Conservation (phyloP, 2,797 vertebrate genomes). For the Myotis pilosus region DNA sequence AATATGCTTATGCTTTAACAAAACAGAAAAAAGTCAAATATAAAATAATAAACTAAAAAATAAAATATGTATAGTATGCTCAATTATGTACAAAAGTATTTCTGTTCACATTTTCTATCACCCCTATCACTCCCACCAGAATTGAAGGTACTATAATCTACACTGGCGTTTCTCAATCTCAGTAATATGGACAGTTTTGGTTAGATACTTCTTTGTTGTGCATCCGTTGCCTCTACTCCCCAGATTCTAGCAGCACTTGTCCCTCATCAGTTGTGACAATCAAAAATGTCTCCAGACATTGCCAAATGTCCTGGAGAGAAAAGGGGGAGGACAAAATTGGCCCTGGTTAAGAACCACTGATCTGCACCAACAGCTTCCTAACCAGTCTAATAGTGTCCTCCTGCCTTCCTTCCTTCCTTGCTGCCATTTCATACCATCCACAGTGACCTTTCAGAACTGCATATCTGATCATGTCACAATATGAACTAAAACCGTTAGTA, state of each 20-base stretch:
- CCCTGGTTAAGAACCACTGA: not conserved
- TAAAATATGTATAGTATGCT: not conserved
- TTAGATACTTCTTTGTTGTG: not conserved
- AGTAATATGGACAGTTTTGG: not conserved
- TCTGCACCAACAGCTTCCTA: not conserved
- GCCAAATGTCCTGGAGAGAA: not conserved
- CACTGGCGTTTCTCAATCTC: not conserved
- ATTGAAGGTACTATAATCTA: not conserved
- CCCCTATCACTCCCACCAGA: not conserved
- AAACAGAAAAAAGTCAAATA: not conserved
- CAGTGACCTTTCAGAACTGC: not conserved
- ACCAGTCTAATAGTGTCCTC: not conserved
- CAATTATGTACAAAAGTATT: not conserved
- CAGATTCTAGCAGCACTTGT: not conserved
- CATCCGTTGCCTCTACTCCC: not conserved
- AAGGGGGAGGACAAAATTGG: not conserved
- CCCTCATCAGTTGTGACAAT: not conserved
- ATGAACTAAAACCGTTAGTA: not conserved
- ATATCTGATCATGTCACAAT: not conserved
- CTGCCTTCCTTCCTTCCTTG: not conserved
- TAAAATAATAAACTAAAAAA: not conserved
- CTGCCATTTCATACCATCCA: not conserved
- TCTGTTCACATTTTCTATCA: not conserved
- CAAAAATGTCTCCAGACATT: not conserved
- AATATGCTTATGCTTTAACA: not conserved